Evolutionary conservation across 64 coral and sea anemone species (phyloP), one percentile per base, ranked within the genome.

Genomic region (Pocillopora verrucosa): DNA sequence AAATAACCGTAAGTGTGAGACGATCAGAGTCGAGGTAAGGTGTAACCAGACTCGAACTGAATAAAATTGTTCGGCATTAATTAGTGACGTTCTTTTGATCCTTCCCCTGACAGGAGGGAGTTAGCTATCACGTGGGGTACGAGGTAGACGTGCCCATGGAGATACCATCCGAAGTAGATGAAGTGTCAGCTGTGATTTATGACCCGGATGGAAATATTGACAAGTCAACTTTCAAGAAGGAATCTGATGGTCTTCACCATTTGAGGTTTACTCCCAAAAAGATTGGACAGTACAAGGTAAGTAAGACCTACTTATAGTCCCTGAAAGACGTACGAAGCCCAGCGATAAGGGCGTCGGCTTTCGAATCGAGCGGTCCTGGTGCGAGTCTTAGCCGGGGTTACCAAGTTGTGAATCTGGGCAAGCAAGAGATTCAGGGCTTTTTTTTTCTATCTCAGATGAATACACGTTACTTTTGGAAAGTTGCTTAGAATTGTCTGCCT

Each of bases 81-180:
- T 63, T 36, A 58, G 20, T 62, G 13, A 67, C 80, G 24, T 35
- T 35, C 60, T 36, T 26, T 64, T 17, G 3, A 73, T 24, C 63
- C 61, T 37, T 85, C 36, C 37, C 63, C 34, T 51, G 17, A 10
- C 51, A 92, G 90, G 90, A 78, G 10, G 77, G 36, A 36, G 45
- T 77, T 16, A 57, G 83, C 13, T 96, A 93, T 63, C 88, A 78
- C 59, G 91, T 96, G 16, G 79, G 88, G 1, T 91, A 88, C 16
- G 90, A 92, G 34, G 82, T 96, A 11, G 94, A 96, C 56, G 91
- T 96, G 17, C 94, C 94, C 13, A 96, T 96, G 94, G 91, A 96
- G 85, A 96, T 96, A 63, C 94, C 94, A 10, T 11, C 13, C 9
- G 82, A 92, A 36, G 94, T 93, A 35, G 90, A 72, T 45, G 91